A percentile compares a stretch with the other conserved stretches of the same genome.
Conservation (phyloP, 2,113 vertebrate species). For the Rana temporaria region DNA sequence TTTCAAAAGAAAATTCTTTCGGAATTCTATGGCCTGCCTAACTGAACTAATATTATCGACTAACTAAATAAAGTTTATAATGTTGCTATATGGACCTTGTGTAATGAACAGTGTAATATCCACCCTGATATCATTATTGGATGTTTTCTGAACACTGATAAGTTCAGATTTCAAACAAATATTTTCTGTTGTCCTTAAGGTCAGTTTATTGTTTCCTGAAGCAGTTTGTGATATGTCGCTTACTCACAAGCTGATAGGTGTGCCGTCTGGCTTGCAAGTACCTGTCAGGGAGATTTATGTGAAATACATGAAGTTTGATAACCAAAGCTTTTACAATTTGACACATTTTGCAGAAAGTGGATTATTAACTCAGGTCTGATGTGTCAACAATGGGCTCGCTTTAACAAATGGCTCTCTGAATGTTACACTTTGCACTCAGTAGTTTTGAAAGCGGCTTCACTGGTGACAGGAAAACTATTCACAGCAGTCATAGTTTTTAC, state of each 20-base stretch:
- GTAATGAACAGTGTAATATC: no score
- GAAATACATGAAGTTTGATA: constrained; percentile 4
- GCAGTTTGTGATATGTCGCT: not conserved
- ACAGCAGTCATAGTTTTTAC: not conserved
- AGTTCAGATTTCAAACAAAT: not conserved
- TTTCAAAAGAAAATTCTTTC: no score
- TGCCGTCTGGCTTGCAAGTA: constrained; percentile 5
- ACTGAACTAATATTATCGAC: no score
- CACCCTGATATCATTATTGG: not conserved
- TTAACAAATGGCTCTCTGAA: not conserved
- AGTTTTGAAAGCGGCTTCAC: not conserved
- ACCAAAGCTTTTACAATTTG: constrained; percentile 17
- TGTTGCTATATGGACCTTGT: no score
- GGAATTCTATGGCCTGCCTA: no score
- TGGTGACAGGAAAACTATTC: not conserved
- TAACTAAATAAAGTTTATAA: no score
- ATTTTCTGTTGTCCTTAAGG: not conserved
- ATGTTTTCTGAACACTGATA: not conserved
- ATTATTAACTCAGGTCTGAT: constrained; percentile 32
- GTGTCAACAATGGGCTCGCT: constrained; percentile 6
- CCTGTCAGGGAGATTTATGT: constrained; percentile 13
- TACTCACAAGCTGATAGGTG: not conserved
- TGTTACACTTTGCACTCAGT: not conserved
- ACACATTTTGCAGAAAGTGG: constrained; percentile 15
- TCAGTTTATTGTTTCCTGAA: not conserved